Evolutionary conservation across 2,113 vertebrate genomes (phyloP).

Genomic region (Camelus dromedarius): DNA sequence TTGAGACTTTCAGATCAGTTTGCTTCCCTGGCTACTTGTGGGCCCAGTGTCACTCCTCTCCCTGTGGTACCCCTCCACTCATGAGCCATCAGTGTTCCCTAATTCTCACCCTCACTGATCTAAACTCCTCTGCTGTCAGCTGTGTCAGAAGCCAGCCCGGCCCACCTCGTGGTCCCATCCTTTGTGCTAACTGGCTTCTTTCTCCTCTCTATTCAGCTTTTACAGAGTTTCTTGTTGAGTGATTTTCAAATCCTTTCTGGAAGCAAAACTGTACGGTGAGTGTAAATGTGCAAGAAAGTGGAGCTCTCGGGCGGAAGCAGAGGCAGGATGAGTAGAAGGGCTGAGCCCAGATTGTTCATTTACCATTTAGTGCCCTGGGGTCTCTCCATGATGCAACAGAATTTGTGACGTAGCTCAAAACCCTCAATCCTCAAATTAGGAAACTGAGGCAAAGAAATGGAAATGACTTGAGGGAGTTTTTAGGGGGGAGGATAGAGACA

Average conservation of each 20-base stretch:
- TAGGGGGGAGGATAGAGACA: rapidly evolving
- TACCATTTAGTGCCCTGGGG: background rate
- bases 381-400: background rate
- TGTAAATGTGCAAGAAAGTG: background rate
- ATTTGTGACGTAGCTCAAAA: background rate
- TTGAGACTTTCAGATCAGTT: constrained; percentile 73
- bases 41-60: background rate
- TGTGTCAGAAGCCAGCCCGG: background rate
- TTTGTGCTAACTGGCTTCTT: background rate
- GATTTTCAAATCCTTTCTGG: constrained; percentile 38
- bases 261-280: background rate
- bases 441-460: constrained; percentile 17
- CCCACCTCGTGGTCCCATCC: too few relatives aligned
- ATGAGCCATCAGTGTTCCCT: background rate
- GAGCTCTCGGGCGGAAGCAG: background rate
- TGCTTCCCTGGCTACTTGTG: background rate
- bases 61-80: background rate
- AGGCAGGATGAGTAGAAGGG: background rate
- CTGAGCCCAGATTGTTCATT: background rate
- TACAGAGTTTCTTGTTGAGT: background rate
- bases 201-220: background rate
- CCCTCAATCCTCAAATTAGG: background rate
- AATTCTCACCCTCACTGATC: background rate
- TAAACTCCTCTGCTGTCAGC: background rate
- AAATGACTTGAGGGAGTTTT: too few relatives aligned